Conservation (phyloP, 2,888 invertebrate species). For the Trissonchulus sp. region DNA sequence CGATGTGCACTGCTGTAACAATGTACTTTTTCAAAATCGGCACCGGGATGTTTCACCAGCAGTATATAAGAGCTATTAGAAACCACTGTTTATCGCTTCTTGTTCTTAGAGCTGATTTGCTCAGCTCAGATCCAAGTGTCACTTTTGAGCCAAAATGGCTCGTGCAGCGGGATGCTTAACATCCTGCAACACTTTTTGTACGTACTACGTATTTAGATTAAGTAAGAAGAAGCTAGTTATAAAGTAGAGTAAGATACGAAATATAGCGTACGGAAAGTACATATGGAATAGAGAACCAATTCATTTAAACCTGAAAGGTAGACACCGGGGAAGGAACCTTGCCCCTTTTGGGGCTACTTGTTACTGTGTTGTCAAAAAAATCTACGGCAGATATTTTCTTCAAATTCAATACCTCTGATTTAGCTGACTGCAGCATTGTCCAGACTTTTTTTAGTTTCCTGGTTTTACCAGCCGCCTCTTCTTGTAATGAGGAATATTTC, state of each 20-base stretch:
- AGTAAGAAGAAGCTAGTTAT: not conserved
- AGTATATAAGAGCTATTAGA: too few relatives aligned
- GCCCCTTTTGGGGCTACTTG: not conserved
- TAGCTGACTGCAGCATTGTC: conserved; percentile 69
- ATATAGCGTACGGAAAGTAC: not conserved
- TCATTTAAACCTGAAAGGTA: not conserved
- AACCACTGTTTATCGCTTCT: too few relatives aligned
- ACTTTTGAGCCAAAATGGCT: too few relatives aligned
- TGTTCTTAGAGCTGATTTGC: too few relatives aligned
- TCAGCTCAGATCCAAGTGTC: too few relatives aligned
- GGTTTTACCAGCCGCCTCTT: conserved; percentile 84
- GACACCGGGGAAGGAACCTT: too few relatives aligned
- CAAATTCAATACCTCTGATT: conserved; percentile 52
- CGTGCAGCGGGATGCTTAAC: too few relatives aligned
- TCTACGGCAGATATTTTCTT: not conserved
- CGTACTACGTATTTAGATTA: too few relatives aligned
- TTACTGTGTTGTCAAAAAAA: not conserved
- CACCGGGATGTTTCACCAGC: too few relatives aligned
- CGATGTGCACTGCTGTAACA: too few relatives aligned
- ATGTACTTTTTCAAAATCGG: too few relatives aligned
- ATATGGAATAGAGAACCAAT: not conserved
- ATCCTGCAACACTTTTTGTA: too few relatives aligned
- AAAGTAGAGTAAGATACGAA: not conserved
- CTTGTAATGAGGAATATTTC: conserved; percentile 85
- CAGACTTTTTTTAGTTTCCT: conserved; percentile 84